Conservation (phyloP, 2,888 invertebrate genomes). For the Trilocha varians region DNA sequence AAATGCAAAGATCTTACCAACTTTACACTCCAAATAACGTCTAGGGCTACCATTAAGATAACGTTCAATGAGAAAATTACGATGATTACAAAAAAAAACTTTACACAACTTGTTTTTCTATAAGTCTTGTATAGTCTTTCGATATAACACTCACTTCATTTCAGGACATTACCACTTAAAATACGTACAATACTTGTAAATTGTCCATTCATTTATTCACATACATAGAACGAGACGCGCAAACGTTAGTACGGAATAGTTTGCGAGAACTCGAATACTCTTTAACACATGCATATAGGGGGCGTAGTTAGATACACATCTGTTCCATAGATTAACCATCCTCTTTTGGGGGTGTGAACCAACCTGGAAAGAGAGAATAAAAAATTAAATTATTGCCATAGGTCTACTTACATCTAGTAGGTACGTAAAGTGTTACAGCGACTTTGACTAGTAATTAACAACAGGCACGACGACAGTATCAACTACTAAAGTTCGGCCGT, state of each 20-base stretch:
- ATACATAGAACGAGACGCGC: conserved; percentile 16
- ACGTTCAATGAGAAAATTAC: conserved; percentile 57
- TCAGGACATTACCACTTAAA: conserved; percentile 61
- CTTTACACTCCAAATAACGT: conserved; percentile 67
- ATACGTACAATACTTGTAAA: conserved; percentile 45
- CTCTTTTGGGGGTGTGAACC: conserved; percentile 93
- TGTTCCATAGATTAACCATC: conserved; percentile 79
- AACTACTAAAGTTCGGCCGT: no score
- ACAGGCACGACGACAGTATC: no score
- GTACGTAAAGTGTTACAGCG: no score
- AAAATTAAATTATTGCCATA: no score
- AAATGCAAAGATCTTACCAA: conserved; percentile 66
- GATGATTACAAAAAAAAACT: conserved; percentile 71
- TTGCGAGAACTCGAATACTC: conserved; percentile 26
- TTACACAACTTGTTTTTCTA: conserved; percentile 69
- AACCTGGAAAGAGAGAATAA: conserved; percentile 85
- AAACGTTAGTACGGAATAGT: conserved; percentile 37
- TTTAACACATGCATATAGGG: background rate
- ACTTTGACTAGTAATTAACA: no score
- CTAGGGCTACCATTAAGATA: conserved; percentile 65
- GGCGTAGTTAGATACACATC: conserved; percentile 16
- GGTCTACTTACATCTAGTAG: no score
- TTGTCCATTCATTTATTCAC: conserved; percentile 35
- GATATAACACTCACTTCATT: conserved; percentile 48
- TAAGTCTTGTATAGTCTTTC: conserved; percentile 70